A percentile compares a stretch with the other conserved stretches of the same genome.
phyloP scores from a whole-genome alignment of 2,888 invertebrate genomes.

The Tenthredo amoena region DNA sequence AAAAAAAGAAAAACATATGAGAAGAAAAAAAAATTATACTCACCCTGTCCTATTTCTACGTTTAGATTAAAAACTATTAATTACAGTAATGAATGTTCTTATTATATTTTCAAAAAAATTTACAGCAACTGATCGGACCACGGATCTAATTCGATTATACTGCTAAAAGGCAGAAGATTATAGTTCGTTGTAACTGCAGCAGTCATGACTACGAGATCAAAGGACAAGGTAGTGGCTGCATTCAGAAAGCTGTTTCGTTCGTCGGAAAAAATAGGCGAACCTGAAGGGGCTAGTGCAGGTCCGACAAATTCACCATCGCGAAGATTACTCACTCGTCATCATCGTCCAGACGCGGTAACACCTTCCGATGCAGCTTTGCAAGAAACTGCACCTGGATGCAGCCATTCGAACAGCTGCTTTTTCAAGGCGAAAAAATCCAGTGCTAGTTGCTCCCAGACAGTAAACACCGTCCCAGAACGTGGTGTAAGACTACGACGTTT shows the following conservation, averaged over 20 bases:
- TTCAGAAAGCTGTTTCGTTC: constrained; percentile 89
- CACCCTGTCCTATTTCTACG: not conserved
- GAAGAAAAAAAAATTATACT: not conserved
- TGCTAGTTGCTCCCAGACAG: constrained; percentile 63
- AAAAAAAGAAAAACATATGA: not conserved
- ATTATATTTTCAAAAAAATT: not conserved
- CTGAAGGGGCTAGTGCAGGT: constrained; percentile 79
- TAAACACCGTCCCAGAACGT: constrained; percentile 76
- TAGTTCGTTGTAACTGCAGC: constrained; percentile 55
- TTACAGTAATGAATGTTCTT: too few species aligned
- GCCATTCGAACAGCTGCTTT: constrained; percentile 68
- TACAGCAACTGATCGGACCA: not conserved
- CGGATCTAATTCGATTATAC: not conserved
- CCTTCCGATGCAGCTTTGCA: constrained; percentile 72
- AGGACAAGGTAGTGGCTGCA: constrained; percentile 90
- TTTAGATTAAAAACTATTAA: not conserved
- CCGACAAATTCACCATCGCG: constrained; percentile 83
- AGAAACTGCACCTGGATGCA: constrained; percentile 68
- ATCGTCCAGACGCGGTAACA: constrained; percentile 73
- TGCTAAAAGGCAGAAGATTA: not conserved
- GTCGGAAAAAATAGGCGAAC: constrained; percentile 84
- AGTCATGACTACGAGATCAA: constrained; percentile 87
- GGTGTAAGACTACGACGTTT: constrained; percentile 87
- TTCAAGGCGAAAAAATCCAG: constrained; percentile 73
- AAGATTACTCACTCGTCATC: constrained; percentile 78